Conservation (phyloP, 2,797 vertebrate species). For the Propithecus deckenii region DNA sequence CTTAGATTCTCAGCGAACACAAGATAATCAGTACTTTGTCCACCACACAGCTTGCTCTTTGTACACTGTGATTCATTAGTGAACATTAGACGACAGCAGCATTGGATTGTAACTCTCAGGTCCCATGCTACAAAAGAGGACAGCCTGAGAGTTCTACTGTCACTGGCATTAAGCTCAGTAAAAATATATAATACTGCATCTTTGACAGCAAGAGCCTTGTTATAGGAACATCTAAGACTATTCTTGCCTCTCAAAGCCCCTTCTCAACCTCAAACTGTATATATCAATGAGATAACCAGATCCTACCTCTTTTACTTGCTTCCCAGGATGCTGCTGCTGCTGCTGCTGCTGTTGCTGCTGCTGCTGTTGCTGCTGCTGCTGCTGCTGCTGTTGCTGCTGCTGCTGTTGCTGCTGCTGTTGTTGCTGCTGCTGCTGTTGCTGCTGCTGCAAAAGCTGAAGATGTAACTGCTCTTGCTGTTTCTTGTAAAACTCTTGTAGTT, state of each 20-base stretch:
- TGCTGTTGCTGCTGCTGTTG: constrained; percentile 85
- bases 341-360: constrained; percentile 84
- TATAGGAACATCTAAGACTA: constrained; percentile 48
- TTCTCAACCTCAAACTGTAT: constrained; percentile 27
- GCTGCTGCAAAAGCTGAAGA: constrained; percentile 99
- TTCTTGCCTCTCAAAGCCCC: constrained; percentile 23
- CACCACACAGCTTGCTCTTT: constrained; percentile 76
- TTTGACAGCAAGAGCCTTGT: constrained; percentile 70
- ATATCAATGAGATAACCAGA: constrained; percentile 31
- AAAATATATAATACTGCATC: constrained; percentile 68
- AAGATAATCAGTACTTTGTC: constrained; percentile 83
- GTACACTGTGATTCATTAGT: constrained; percentile 79
- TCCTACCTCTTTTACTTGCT: constrained; percentile 97
- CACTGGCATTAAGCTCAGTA: constrained; percentile 74
- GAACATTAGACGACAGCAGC: constrained; percentile 80
- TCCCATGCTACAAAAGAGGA: constrained; percentile 73
- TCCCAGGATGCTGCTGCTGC: constrained; percentile 84
- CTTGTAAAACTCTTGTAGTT: constrained; percentile 99
- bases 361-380: constrained; percentile 79
- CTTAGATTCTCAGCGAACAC: constrained; percentile 74
- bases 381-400: constrained; percentile 82
- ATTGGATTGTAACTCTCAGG: constrained; percentile 75
- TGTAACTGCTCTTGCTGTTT: constrained; percentile 99
- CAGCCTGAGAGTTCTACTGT: constrained; percentile 71
- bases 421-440: constrained; percentile 90